Evolutionary conservation across 1,140 invertebrate species (phyloP).

Genomic region (Pectinophora gossypiella): DNA sequence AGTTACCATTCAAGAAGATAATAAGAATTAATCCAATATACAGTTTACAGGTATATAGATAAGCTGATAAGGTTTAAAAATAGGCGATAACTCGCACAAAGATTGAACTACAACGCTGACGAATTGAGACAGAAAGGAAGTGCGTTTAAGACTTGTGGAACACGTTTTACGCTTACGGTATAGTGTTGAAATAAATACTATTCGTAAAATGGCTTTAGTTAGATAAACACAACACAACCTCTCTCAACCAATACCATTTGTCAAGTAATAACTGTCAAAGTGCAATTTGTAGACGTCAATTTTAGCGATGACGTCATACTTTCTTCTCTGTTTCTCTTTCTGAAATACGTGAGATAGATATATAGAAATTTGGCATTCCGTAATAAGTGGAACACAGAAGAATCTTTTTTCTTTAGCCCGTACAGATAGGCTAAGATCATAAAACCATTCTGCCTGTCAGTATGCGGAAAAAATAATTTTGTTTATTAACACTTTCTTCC

Average conservation of each 20-base stretch:
- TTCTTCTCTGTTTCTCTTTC: neutral
- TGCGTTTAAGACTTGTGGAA: neutral
- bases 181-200: too few relatives aligned
- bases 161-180: neutral
- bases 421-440: too few relatives aligned
- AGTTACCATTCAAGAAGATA: neutral
- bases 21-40: neutral
- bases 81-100: neutral
- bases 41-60: neutral
- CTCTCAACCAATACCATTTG: neutral
- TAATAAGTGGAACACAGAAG: too few relatives aligned
- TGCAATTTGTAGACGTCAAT: neutral
- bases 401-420: too few relatives aligned
- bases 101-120: neutral
- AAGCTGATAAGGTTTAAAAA: conserved; percentile 1
- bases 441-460: too few relatives aligned
- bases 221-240: neutral
- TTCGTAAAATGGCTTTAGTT: too few relatives aligned
- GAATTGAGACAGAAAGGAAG: neutral
- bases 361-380: neutral
- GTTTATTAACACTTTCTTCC: too few relatives aligned
- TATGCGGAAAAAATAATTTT: too few relatives aligned
- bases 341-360: neutral
- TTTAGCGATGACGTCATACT: neutral
- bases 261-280: neutral